Evolutionary conservation across 2,113 vertebrate species (phyloP).

Genomic region (Peromyscus maniculatus): DNA sequence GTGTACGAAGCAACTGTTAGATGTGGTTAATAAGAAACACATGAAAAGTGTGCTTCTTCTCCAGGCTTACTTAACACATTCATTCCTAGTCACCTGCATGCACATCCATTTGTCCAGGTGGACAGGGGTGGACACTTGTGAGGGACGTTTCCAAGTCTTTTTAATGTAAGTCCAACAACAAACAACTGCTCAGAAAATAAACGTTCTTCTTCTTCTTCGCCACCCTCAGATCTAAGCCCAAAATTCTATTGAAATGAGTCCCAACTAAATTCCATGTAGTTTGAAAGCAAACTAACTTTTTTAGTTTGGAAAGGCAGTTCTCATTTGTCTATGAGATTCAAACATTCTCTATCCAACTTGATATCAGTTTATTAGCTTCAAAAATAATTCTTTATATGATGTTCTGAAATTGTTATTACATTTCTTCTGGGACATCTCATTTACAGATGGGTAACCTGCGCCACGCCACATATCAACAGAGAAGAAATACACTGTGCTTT

Average conservation of each 20-base stretch:
- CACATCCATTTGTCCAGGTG: background rate
- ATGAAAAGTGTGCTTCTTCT: background rate
- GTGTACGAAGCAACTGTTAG: background rate
- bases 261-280: background rate
- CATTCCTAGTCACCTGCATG: background rate
- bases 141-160: background rate
- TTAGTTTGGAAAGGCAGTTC: background rate
- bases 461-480: background rate
- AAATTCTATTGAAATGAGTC: background rate
- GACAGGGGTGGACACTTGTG: background rate
- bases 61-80: background rate
- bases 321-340: background rate
- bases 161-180: background rate
- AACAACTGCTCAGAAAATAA: constrained; percentile 33
- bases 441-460: background rate
- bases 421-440: background rate
- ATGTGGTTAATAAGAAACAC: background rate
- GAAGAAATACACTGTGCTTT: background rate
- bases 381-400: background rate
- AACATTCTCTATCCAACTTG: constrained; percentile 29
- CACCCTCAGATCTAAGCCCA: background rate
- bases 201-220: background rate
- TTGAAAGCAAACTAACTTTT: background rate
- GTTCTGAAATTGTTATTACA: background rate
- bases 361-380: background rate